A percentile compares a stretch with the other conserved stretches of the same genome.
Conservation (phyloP, 2,888 invertebrate genomes). For the Abscondita cerata region DNA sequence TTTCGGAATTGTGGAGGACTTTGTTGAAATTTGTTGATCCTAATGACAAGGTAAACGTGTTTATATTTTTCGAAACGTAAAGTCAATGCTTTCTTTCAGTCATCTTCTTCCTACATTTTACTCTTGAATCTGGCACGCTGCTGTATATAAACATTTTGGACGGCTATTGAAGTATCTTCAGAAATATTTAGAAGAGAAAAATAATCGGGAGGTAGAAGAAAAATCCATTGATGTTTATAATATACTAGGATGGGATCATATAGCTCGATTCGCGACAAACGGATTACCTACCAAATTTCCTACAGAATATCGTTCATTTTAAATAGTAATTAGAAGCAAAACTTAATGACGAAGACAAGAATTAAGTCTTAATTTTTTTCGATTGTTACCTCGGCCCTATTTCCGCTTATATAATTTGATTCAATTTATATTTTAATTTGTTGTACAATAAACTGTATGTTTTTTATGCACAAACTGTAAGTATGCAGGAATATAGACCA, state of each 20-base stretch:
- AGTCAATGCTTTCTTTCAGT: conserved; percentile 31
- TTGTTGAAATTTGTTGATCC: conserved; percentile 83
- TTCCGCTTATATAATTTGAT: conserved; percentile 1
- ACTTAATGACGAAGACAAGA: neutral
- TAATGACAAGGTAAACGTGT: conserved; percentile 72
- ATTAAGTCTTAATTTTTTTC: no score
- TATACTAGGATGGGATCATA: conserved; percentile 75
- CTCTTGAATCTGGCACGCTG: conserved; percentile 86
- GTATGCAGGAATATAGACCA: no score
- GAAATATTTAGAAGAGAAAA: conserved; percentile 83
- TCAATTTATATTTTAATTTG: conserved; percentile 1
- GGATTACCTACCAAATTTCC: conserved; percentile 75
- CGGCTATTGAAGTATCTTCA: conserved; percentile 77
- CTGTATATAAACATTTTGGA: conserved; percentile 80
- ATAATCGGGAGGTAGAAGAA: conserved; percentile 74
- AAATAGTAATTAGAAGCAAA: conserved; percentile 43
- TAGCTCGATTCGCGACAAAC: conserved; percentile 63
- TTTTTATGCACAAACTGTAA: conserved; percentile 2
- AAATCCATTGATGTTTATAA: conserved; percentile 69
- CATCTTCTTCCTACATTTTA: conserved; percentile 59
- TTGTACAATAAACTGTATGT: neutral
- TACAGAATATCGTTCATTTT: conserved; percentile 74
- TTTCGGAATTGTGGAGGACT: conserved; percentile 70
- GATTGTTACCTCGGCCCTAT: neutral
- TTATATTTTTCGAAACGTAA: neutral